These are phyloP conservation scores for Perdita meconis DNA, from an alignment of 2,888 invertebrate species.

Conservation along the genomic window DNA sequence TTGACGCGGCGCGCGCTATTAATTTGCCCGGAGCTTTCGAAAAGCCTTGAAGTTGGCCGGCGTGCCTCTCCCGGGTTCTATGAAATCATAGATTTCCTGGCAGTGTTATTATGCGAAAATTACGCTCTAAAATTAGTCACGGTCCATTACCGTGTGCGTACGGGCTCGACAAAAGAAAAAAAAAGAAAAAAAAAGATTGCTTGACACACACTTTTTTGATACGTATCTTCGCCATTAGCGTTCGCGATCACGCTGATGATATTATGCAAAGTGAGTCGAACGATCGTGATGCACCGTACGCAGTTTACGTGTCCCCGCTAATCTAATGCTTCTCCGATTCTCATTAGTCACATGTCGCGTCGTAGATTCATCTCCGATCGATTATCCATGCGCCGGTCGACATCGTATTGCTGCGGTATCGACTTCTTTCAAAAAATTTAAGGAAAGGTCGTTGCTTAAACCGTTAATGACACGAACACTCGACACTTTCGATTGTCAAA, in stretches of 20 bases:
- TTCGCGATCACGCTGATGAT: slow-evolving; percentile 52
- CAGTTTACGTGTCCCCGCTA: slow-evolving; percentile 44
- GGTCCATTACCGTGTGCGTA: slow-evolving; percentile 62
- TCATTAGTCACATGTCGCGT: slow-evolving; percentile 58
- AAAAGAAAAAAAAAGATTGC: slow-evolving; percentile 27
- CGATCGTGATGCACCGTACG: slow-evolving; percentile 59
- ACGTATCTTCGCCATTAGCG: slow-evolving; percentile 51
- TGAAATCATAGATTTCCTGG: slow-evolving; percentile 75
- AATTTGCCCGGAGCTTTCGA: slow-evolving; percentile 79
- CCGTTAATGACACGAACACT: slow-evolving; percentile 14
- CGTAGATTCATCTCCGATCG: slow-evolving; percentile 39
- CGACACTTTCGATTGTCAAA: slow-evolving; percentile 45
- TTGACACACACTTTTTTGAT: slow-evolving; percentile 57
- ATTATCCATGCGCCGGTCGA: not conserved
- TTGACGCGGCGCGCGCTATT: slow-evolving; percentile 70
- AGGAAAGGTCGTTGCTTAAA: not conserved
- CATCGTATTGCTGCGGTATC: not conserved
- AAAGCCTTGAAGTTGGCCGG: slow-evolving; percentile 76
- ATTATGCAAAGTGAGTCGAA: slow-evolving; percentile 54
- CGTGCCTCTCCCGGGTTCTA: slow-evolving; percentile 70
- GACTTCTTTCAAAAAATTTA: not conserved
- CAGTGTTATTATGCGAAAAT: slow-evolving; percentile 74
- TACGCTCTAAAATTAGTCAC: slow-evolving; percentile 75
- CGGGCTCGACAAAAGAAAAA: slow-evolving; percentile 8
- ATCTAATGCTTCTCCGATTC: slow-evolving; percentile 41